Conservation (phyloP, 2,888 invertebrate species). For the Scaptomyza cyrtandrae region DNA sequence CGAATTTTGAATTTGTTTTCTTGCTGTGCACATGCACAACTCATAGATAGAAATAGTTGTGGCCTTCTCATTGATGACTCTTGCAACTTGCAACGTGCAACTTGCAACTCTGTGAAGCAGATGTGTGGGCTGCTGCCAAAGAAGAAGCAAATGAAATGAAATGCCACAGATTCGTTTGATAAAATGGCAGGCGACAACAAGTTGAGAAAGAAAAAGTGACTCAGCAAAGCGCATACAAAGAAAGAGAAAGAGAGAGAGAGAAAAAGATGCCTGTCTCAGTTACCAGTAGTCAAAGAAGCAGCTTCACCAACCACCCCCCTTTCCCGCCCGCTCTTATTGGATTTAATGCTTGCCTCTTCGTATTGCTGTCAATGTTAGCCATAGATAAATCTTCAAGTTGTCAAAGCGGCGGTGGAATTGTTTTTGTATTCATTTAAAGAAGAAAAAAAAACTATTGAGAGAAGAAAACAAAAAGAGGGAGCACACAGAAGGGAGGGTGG, state of each 20-base stretch:
- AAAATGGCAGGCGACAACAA: constrained; percentile 74
- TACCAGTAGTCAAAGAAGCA: constrained; percentile 34
- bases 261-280: constrained; percentile 7
- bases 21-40: constrained; percentile 14
- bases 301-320: not conserved
- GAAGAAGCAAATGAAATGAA: constrained; percentile 59
- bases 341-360: constrained; percentile 43
- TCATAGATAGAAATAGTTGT: constrained; percentile 72
- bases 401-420: constrained; percentile 49
- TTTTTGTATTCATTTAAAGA: constrained; percentile 25
- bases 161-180: constrained; percentile 77
- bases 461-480: not conserved
- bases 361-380: constrained; percentile 49
- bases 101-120: constrained; percentile 17
- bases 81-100: constrained; percentile 11
- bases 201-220: constrained; percentile 74
- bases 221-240: no score
- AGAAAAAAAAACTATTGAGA: constrained; percentile 31
- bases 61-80: constrained; percentile 56
- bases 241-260: constrained; percentile 20
- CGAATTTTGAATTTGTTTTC: not conserved
- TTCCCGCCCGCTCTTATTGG: not conserved
- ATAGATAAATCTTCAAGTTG: constrained; percentile 64
- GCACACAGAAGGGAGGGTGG: not conserved
- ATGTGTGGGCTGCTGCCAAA: constrained; percentile 64